Evolutionary conservation across 92 coral and sea anemone species (phyloP), one percentile per base, ranked within the genome.

Genomic region (Zoanthus sociatus): DNA sequence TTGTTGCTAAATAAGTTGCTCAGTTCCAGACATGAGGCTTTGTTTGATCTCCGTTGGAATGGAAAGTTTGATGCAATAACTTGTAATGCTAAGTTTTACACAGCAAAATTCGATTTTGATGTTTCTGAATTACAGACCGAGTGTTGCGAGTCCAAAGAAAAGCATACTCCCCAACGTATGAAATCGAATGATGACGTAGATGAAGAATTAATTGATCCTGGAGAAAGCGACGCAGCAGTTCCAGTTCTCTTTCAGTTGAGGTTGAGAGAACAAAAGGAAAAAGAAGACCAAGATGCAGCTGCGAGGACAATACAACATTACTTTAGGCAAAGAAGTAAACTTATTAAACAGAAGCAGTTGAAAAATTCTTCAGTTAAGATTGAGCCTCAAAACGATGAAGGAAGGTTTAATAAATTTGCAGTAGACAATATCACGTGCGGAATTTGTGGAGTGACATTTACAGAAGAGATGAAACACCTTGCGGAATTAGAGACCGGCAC

Each of bases 401-500:
- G 82, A 11, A 90, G 90, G 71, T 92, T 94, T 31, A 78, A 81
- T 50, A 70, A 50, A 33, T 94, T 96, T 83, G 93, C 83, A 73
- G 76, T 92, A 20, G 98, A 96, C 89, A 77, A 83, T 73, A 84
- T 93, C 48, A 93, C 92, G 3, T 94, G 98, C 70, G 87, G 93
- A 18, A 90, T 96, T 50, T 96, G 98, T 84, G 95, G 95, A 69
- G 91, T 72, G n/a, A 21, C 47, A 11, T 88, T 92, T 26, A 30
- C 67, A 37, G 7, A 47, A 3, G 84, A 87, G 60, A n/a, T 33
- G 12, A 78, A 64, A 33, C 73, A 79, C 9, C 44, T 18, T 9
- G 58, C 60, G 11, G 55, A 66, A 15, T 42, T 4, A 1, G 72
- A 50, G 4, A 33, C 5, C 26, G 81, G 61, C 17, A 13, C 47